Base-by-base conservation (phyloP, 2,113 vertebrate genomes). In the Proteles cristata region DNA sequence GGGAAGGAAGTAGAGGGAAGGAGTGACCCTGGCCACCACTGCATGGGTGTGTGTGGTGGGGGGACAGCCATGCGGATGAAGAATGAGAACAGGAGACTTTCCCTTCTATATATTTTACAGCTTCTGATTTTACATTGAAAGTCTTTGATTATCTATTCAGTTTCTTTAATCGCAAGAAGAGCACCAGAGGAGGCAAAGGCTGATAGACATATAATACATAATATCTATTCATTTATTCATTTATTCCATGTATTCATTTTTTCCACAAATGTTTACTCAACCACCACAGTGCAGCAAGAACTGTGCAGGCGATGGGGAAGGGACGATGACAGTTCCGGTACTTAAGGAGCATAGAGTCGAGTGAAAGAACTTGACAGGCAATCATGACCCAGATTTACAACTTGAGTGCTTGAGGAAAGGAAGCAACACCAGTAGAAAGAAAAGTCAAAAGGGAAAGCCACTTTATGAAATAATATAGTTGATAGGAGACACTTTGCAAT, bases 251-350 rank as follows among this genome's bases (percentile, higher is more conserved):
- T 80, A 94, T 90, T 96, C 63, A 90, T 92, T 85, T 84, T 88
- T 85, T 97, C 65, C 58, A 90, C 92, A 93, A 69, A 85, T 94
- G 90, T 92, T 95, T 88, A 96, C 85, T 96, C 93, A 93, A 96
- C 83, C 84, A 90, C 73, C 35, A 58, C 48, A 82, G 48, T 73
- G 15, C 65, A 45, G 33, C 63, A 92, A 95, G 83, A 86, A 65
- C 80, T 65, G 35, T n/a, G 87, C 10, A 83, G 39, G 65, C 43
- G n/a, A 25, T 4, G 14, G 50, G 68, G 84, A 84, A 85, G 84
- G 39, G 74, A 88, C 45, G 53, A 63, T 63, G 95, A 53, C 83
- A 94, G 77, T 81, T 45, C 61, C 0, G 5, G 43, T 53, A 93
- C 16, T 92, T 80, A 92, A n/a, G 83, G 58, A 61, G 28, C 71